Evolutionary conservation across 2,113 vertebrate species (phyloP).

Genomic region (Cottus gobio): DNA sequence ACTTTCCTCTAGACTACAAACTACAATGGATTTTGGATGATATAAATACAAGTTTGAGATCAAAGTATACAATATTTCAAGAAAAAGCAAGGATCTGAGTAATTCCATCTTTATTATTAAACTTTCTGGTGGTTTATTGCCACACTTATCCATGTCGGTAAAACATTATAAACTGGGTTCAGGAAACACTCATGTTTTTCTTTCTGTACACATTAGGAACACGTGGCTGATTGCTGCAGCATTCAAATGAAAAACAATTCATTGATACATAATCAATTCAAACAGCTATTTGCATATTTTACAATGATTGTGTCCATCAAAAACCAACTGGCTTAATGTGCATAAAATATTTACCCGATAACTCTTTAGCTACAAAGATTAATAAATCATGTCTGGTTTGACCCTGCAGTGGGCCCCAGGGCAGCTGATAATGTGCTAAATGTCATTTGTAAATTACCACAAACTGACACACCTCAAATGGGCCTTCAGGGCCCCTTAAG

Average conservation of each 20-base stretch:
- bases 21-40: too few species aligned
- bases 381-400: not conserved
- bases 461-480: not conserved
- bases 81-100: not conserved
- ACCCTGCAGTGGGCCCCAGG: not conserved
- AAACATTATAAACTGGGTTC: not conserved
- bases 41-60: not conserved
- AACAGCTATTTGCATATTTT: slow-evolving; percentile 41
- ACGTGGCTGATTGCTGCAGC: slow-evolving; percentile 16
- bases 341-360: not conserved
- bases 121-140: not conserved
- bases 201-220: slow-evolving; percentile 25
- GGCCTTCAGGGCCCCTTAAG: not conserved
- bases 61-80: not conserved
- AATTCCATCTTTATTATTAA: slow-evolving; percentile 7
- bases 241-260: slow-evolving; percentile 14
- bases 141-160: slow-evolving; percentile 12
- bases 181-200: not conserved
- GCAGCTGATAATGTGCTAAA: not conserved
- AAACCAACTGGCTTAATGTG: slow-evolving; percentile 5
- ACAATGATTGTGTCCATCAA: slow-evolving; percentile 14
- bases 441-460: not conserved
- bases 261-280: slow-evolving; percentile 15
- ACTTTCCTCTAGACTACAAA: too few species aligned
- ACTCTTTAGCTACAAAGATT: not conserved